phyloP scores from a whole-genome alignment of 2,888 invertebrate genomes.

The Conomelus anceps region DNA sequence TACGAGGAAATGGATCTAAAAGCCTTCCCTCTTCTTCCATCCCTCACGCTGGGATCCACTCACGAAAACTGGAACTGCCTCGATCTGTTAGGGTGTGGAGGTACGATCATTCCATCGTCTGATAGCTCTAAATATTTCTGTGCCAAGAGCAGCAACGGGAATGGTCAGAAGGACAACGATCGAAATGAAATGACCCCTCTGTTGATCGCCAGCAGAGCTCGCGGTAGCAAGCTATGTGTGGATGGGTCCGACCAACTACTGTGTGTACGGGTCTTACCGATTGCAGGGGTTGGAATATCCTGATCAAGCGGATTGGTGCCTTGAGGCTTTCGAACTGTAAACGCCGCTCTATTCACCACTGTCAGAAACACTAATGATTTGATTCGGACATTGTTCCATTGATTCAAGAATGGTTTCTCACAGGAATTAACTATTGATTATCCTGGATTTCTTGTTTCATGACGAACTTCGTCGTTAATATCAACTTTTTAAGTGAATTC shows the following conservation, averaged over 20 bases:
- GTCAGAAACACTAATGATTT: not conserved
- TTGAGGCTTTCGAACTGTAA: not conserved
- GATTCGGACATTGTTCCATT: too few species aligned
- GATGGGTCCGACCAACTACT: not conserved
- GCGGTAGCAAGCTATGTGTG: not conserved
- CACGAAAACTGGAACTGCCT: not conserved
- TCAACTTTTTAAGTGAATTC: too few species aligned
- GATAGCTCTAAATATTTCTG: not conserved
- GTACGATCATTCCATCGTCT: not conserved
- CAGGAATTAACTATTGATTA: too few species aligned
- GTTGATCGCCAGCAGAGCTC: not conserved
- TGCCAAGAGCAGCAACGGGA: not conserved
- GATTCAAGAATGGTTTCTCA: too few species aligned
- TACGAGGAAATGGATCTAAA: not conserved
- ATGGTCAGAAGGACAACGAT: not conserved
- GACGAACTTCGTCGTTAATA: too few species aligned
- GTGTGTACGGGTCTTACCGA: not conserved
- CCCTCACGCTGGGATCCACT: too few species aligned
- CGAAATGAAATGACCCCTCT: not conserved
- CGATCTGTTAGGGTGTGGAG: not conserved
- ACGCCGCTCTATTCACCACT: not conserved
- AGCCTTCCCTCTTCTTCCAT: too few species aligned
- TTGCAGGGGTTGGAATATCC: not conserved
- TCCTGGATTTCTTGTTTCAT: too few species aligned
- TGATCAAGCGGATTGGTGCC: not conserved